These are phyloP conservation scores for Aythya baeri DNA, from an alignment of 2,113 vertebrate species.

Conservation along the genomic window DNA sequence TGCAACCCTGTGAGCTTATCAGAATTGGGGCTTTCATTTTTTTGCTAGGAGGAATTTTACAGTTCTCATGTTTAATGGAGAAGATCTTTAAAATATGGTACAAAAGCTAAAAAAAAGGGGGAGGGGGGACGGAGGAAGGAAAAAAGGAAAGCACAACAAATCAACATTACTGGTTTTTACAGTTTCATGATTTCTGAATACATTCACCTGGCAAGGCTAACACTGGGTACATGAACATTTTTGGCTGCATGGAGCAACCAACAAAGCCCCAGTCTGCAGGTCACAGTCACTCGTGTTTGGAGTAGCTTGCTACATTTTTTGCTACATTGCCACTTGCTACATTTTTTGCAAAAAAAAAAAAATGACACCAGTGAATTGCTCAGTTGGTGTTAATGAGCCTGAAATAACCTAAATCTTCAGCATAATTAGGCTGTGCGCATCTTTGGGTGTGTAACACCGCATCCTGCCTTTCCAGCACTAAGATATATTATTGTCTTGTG, in stretches of 20 bases:
- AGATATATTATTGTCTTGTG: background rate
- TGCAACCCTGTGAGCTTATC: background rate
- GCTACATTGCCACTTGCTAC: too few species aligned
- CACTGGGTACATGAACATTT: background rate
- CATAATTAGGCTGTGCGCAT: background rate
- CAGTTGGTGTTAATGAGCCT: background rate
- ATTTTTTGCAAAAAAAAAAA: background rate
- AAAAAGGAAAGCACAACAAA: background rate
- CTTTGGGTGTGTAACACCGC: background rate
- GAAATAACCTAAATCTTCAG: slow-evolving; percentile 8
- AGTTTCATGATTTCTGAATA: background rate
- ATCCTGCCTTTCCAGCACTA: background rate
- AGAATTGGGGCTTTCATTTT: background rate
- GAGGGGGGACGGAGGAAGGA: too few species aligned
- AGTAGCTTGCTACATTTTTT: background rate
- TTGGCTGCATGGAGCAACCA: background rate
- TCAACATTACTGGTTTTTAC: background rate
- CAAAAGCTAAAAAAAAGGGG: background rate
- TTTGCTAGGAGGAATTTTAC: background rate
- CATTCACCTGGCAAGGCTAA: background rate
- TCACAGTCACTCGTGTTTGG: background rate
- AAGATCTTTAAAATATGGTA: background rate
- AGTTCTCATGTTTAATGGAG: background rate
- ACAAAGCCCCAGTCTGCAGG: background rate
- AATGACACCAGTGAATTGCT: background rate